Percentiles rank a stretch among this genome's conserved stretches.
Evolutionary conservation across 2,888 invertebrate genomes (phyloP).

Genomic region (Netelia inedita): DNA sequence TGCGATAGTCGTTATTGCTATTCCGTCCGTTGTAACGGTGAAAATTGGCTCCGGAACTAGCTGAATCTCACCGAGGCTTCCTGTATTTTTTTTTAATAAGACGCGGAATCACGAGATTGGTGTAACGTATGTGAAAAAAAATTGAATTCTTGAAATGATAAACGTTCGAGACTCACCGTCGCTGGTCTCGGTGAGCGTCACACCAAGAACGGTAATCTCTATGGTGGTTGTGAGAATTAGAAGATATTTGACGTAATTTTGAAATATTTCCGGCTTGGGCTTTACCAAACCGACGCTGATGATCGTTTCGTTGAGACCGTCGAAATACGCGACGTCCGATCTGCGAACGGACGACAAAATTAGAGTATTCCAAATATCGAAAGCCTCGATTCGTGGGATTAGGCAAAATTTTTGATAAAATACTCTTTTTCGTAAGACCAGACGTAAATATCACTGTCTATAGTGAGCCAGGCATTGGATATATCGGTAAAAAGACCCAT

Average conservation of each 20-base stretch:
- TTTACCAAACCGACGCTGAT: conserved; percentile 96
- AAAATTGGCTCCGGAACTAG: conserved; percentile 98
- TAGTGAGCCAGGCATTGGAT: conserved; percentile 97
- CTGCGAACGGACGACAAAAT: conserved; percentile 84
- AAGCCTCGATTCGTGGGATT: not conserved
- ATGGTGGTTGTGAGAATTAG: conserved; percentile 97
- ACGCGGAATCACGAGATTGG: not conserved
- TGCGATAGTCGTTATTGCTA: conserved; percentile 92
- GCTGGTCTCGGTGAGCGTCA: conserved; percentile 85
- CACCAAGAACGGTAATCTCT: conserved; percentile 96
- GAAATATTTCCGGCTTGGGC: conserved; percentile 96
- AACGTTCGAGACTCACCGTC: conserved; percentile 78
- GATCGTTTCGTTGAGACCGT: conserved; percentile 97
- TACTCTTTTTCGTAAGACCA: conserved; percentile 98
- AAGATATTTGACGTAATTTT: conserved; percentile 95
- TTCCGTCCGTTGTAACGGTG: conserved; percentile 95
- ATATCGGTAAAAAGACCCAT: conserved; percentile 99
- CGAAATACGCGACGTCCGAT: conserved; percentile 98
- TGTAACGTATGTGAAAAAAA: not conserved
- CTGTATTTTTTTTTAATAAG: conserved; percentile 73
- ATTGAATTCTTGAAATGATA: not conserved
- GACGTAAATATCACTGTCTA: conserved; percentile 98
- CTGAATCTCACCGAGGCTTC: conserved; percentile 91
- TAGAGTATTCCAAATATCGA: conserved; percentile 27
- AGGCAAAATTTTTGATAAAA: not conserved